A percentile compares a stretch with the other conserved stretches of the same genome.
Conservation (phyloP, 2,113 vertebrate genomes). For the Hepsetus odoe region DNA sequence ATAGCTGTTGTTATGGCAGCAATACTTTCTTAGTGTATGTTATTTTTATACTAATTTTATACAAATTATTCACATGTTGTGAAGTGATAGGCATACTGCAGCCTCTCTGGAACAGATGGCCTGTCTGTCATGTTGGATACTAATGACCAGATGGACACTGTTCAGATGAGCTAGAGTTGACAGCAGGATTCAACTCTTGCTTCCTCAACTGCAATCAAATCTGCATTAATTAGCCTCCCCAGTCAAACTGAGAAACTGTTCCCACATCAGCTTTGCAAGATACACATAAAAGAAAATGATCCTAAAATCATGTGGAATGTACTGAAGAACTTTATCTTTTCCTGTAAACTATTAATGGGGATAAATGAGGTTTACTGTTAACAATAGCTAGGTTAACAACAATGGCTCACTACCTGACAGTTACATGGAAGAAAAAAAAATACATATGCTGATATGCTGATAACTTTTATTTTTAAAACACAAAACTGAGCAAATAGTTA, state of each 20-base stretch:
- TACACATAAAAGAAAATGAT: too few relatives aligned
- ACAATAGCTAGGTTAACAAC: too few relatives aligned
- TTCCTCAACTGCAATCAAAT: conserved; percentile 34
- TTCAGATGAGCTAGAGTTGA: conserved; percentile 27
- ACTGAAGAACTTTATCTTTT: too few relatives aligned
- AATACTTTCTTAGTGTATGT: neutral
- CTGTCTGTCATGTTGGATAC: conserved; percentile 33
- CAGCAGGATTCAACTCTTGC: conserved; percentile 42
- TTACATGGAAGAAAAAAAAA: too few relatives aligned
- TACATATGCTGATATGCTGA: too few relatives aligned
- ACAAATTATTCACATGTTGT: neutral
- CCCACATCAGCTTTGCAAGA: neutral
- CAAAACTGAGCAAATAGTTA: too few relatives aligned
- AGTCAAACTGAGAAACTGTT: neutral
- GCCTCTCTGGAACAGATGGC: conserved; percentile 31
- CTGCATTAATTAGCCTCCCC: conserved; percentile 46
- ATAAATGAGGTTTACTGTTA: too few relatives aligned
- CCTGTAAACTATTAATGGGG: too few relatives aligned
- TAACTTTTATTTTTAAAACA: too few relatives aligned
- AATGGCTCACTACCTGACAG: too few relatives aligned
- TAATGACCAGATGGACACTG: conserved; percentile 35
- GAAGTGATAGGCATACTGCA: neutral
- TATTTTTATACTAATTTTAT: neutral
- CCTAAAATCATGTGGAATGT: too few relatives aligned
- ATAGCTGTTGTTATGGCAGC: neutral